Conservation (phyloP, 2,113 vertebrate species). For the Pogonocichla stellata region DNA sequence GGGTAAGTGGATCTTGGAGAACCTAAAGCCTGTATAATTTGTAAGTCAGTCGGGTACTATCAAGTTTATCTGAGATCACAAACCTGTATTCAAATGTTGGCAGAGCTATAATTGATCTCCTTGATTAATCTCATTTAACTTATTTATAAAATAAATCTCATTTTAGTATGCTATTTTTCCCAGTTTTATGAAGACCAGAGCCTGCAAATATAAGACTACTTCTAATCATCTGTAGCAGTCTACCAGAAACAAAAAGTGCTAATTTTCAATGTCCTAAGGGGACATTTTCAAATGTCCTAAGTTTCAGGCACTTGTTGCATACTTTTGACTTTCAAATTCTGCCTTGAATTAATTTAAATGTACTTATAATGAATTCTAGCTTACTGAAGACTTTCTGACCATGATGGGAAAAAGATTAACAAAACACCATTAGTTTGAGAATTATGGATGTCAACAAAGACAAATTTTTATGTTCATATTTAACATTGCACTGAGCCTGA, state of each 20-base stretch:
- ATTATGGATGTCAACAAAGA: neutral
- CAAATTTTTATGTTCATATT: neutral
- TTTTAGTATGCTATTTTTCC: neutral
- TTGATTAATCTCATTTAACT: neutral
- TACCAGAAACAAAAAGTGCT: neutral
- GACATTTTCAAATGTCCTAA: neutral
- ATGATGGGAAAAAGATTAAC: neutral
- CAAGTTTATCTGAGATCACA: neutral
- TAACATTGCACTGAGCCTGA: neutral
- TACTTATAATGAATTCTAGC: neutral
- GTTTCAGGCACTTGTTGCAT: neutral
- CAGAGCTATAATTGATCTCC: neutral
- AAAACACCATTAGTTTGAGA: neutral
- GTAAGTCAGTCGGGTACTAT: accelerated
- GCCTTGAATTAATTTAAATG: neutral
- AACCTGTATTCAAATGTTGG: neutral
- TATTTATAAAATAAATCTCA: neutral
- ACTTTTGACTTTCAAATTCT: neutral
- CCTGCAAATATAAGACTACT: neutral
- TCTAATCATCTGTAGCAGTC: neutral
- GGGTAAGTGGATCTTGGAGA: neutral
- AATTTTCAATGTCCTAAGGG: neutral
- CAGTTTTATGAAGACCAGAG: neutral
- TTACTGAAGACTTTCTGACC: neutral
- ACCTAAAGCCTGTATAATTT: neutral